These are phyloP conservation scores for Saxidomus purpurata DNA, from an alignment of 1,140 invertebrate species.

Conservation along the genomic window DNA sequence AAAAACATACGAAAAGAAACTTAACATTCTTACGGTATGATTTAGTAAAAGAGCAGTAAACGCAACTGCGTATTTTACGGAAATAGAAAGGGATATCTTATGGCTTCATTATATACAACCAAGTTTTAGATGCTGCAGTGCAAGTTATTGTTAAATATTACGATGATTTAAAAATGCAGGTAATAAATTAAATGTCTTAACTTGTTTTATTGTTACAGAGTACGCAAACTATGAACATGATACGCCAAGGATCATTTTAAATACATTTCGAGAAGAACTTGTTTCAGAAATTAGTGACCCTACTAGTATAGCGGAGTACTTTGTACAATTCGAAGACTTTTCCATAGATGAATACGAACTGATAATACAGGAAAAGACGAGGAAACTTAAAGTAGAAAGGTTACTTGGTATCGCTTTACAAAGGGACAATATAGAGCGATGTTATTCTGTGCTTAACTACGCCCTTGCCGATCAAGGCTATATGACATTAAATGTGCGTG, in stretches of 20 bases:
- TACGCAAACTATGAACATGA: not conserved
- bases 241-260: not conserved
- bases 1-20: too few species aligned
- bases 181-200: too few species aligned
- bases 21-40: too few species aligned
- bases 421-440: not conserved
- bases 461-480: not conserved
- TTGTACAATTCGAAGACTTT: not conserved
- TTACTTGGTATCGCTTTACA: not conserved
- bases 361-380: not conserved
- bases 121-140: too few species aligned
- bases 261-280: not conserved
- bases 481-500: not conserved
- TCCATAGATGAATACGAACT: not conserved
- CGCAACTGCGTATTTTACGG: too few species aligned
- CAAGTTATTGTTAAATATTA: too few species aligned
- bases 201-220: not conserved
- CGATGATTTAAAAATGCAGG: too few species aligned
- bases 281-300: not conserved
- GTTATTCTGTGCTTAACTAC: not conserved
- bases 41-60: too few species aligned
- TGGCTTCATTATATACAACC: too few species aligned
- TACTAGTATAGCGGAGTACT: not conserved
- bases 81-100: too few species aligned
- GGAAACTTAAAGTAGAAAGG: not conserved